These are phyloP conservation scores for Pseudococcus longispinus DNA, from an alignment of 2,888 invertebrate genomes.

Conservation along the genomic window DNA sequence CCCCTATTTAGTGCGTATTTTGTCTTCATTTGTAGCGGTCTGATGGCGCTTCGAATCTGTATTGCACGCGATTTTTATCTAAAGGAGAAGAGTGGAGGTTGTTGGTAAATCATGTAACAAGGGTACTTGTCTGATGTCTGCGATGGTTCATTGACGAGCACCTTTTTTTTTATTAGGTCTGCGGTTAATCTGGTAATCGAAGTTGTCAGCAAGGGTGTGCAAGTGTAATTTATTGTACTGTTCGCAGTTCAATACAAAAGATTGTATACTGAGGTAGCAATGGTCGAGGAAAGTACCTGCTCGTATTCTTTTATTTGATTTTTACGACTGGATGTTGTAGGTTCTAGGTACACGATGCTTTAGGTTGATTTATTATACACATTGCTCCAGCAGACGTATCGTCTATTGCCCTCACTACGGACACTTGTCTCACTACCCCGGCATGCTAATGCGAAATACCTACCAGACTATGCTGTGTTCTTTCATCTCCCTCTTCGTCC, in stretches of 20 bases:
- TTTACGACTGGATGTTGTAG: neutral
- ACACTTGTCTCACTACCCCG: neutral
- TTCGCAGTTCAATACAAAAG: neutral
- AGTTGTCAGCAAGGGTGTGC: neutral
- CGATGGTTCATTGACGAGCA: neutral
- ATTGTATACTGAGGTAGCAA: neutral
- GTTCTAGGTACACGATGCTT: neutral
- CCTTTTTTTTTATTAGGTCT: neutral
- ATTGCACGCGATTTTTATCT: neutral
- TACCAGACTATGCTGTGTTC: neutral
- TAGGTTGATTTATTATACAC: neutral
- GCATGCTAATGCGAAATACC: neutral
- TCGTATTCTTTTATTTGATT: slow-evolving; percentile 1
- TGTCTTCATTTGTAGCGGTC: neutral
- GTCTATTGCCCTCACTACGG: neutral
- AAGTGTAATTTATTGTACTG: neutral
- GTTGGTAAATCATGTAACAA: neutral
- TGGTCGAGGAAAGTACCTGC: neutral
- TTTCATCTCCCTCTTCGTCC: neutral
- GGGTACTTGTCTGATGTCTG: neutral
- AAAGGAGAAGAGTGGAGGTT: neutral
- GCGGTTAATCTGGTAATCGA: neutral
- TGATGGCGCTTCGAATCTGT: neutral
- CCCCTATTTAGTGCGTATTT: neutral
- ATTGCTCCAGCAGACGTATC: neutral